Evolutionary conservation across 2,888 invertebrate genomes (phyloP).

Genomic region (Gasteruption jaculator): DNA sequence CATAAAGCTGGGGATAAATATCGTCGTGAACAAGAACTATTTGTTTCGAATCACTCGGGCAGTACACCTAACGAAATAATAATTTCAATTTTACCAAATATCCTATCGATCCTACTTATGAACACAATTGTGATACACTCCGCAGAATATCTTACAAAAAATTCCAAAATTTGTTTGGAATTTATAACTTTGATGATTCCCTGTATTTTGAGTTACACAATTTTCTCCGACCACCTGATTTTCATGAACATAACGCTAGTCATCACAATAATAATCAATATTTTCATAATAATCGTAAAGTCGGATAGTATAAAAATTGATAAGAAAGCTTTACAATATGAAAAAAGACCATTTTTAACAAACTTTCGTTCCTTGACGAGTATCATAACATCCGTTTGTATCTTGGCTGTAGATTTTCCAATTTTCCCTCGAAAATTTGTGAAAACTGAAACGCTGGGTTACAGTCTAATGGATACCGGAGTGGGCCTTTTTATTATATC

Average conservation of each 20-base stretch:
- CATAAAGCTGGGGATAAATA: constrained; percentile 32
- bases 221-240: constrained; percentile 35
- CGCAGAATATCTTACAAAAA: constrained; percentile 24
- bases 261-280: constrained; percentile 28
- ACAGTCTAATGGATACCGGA: constrained; percentile 92
- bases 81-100: constrained; percentile 35
- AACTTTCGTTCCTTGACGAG: constrained; percentile 67
- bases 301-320: constrained; percentile 2
- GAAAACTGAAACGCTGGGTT: constrained; percentile 84
- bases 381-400: constrained; percentile 72
- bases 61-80: constrained; percentile 38
- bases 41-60: constrained; percentile 45
- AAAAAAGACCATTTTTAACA: constrained; percentile 56
- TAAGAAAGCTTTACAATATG: constrained; percentile 3
- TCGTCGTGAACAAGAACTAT: constrained; percentile 40
- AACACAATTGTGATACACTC: constrained; percentile 30
- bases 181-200: constrained; percentile 40
- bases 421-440: constrained; percentile 81
- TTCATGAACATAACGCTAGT: constrained; percentile 30
- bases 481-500: constrained; percentile 83
- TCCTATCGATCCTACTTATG: constrained; percentile 35
- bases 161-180: constrained; percentile 36
- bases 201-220: constrained; percentile 42
- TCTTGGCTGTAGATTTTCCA: constrained; percentile 91
- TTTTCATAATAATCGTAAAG: constrained; percentile 22